phyloP scores from a whole-genome alignment of 30 jellyfish, hydroid and myxozoan species.

The Nemopilema nomurai region DNA sequence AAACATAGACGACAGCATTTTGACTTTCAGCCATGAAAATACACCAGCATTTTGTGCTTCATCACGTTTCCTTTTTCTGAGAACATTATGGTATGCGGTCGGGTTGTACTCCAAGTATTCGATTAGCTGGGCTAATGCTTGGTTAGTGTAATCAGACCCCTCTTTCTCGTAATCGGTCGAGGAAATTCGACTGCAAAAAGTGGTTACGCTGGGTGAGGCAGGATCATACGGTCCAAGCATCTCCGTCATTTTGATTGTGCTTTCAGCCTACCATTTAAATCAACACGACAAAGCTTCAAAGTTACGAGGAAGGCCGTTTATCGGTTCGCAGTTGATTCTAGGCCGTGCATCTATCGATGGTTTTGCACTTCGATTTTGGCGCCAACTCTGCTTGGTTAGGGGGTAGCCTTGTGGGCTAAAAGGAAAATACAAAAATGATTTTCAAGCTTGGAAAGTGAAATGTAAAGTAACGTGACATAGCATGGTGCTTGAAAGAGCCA shows the following conservation, averaged over 20 bases:
- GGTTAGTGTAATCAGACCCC: conserved; percentile 63
- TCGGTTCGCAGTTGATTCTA: background rate
- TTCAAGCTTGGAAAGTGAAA: too few species aligned
- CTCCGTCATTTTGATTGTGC: conserved; percentile 70
- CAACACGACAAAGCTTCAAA: background rate
- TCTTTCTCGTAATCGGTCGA: conserved; percentile 65
- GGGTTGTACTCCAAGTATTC: conserved; percentile 85
- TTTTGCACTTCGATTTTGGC: background rate
- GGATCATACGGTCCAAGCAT: conserved; percentile 80
- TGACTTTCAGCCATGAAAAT: conserved; percentile 67
- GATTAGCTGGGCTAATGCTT: conserved; percentile 72
- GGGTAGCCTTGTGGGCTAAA: background rate
- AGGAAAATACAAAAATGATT: too few species aligned
- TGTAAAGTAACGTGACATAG: too few species aligned
- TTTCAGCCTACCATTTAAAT: background rate
- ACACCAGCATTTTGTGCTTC: conserved; percentile 74
- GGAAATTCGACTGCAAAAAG: conserved; percentile 76
- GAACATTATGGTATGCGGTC: conserved; percentile 75
- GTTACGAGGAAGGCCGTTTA: background rate
- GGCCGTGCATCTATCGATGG: background rate
- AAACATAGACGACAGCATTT: conserved; percentile 49
- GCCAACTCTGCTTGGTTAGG: background rate
- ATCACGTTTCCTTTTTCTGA: conserved; percentile 81
- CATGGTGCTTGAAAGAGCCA: too few species aligned
- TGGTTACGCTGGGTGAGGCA: conserved; percentile 84